These are phyloP conservation scores for Melanostoma mellinum DNA, from an alignment of 2,888 invertebrate genomes.

Conservation along the genomic window DNA sequence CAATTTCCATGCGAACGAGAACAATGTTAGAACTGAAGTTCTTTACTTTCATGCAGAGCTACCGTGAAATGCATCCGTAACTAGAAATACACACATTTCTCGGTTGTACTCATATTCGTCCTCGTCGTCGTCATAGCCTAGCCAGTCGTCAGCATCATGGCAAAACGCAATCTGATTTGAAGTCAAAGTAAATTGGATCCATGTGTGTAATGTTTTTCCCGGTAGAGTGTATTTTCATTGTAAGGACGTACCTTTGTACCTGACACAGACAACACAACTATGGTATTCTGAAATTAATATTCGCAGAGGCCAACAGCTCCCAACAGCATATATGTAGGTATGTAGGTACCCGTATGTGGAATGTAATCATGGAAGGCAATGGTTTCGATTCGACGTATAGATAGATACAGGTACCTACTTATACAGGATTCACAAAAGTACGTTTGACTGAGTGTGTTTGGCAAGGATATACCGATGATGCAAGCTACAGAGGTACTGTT, in stretches of 20 bases:
- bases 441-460: constrained; percentile 10
- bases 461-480: constrained; percentile 9
- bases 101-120: background rate
- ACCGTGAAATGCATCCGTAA: constrained; percentile 56
- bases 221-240: constrained; percentile 32
- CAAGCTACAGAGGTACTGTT: constrained; percentile 25
- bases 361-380: constrained; percentile 50
- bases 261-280: constrained; percentile 27
- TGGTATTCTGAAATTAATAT: constrained; percentile 69
- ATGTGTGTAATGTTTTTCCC: constrained; percentile 53
- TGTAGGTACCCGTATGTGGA: constrained; percentile 35
- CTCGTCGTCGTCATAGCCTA: constrained; percentile 16
- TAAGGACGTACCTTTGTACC: constrained; percentile 46
- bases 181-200: constrained; percentile 67
- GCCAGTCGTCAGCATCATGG: constrained; percentile 46
- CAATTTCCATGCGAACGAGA: constrained; percentile 64
- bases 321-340: background rate
- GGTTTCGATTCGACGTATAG: constrained; percentile 32
- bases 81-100: constrained; percentile 6
- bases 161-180: constrained; percentile 42
- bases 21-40: constrained; percentile 50
- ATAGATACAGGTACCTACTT: background rate
- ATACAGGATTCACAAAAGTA: background rate
- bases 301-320: constrained; percentile 42
- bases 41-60: constrained; percentile 21